phyloP scores from a whole-genome alignment of 2,113 vertebrate genomes.

The Bubo blakistoni region DNA sequence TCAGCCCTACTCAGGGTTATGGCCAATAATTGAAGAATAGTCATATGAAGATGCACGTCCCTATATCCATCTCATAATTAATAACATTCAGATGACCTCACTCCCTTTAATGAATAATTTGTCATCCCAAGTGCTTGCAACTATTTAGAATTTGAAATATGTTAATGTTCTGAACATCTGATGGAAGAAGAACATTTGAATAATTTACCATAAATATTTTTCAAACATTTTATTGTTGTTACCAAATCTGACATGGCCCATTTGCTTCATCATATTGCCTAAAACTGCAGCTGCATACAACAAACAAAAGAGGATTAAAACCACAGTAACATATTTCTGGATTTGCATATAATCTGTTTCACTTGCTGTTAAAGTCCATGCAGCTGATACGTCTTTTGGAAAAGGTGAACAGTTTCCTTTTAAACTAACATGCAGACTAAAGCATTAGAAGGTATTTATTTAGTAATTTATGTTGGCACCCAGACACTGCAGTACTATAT shows the following conservation, averaged over 20 bases:
- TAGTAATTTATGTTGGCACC: not conserved
- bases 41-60: not conserved
- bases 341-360: slow-evolving; percentile 22
- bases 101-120: not conserved
- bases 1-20: not conserved
- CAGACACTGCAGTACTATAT: not conserved
- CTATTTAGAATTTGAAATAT: slow-evolving; percentile 3
- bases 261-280: not conserved
- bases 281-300: not conserved
- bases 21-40: not conserved
- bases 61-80: not conserved
- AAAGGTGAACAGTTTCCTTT: not conserved
- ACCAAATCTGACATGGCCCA: not conserved
- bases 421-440: not conserved
- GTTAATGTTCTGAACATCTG: not conserved
- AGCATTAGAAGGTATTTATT: not conserved
- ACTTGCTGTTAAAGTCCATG: not conserved
- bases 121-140: not conserved
- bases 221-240: not conserved
- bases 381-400: not conserved
- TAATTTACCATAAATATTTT: slow-evolving; percentile 39
- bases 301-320: not conserved
- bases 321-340: not conserved
- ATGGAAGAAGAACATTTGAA: not conserved
- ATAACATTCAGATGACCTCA: not conserved